A percentile compares a stretch with the other conserved stretches of the same genome.
phyloP scores from a whole-genome alignment of 2,113 vertebrate species.

The Bungarus multicinctus region DNA sequence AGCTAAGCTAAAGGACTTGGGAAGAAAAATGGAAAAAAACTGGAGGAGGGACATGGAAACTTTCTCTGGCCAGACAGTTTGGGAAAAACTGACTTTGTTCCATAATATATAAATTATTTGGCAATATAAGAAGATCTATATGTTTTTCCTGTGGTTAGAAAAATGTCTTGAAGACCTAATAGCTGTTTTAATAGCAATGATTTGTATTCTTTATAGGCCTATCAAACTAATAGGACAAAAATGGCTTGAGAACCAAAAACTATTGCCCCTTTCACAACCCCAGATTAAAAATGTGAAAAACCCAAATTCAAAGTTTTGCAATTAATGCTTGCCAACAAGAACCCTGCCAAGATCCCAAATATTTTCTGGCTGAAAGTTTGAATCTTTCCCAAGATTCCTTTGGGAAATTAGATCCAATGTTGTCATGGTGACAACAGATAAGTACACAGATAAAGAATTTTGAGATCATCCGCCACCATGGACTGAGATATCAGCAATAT shows the following conservation, averaged over 20 bases:
- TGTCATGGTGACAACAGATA: not conserved
- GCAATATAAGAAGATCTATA: not conserved
- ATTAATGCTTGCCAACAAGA: not conserved
- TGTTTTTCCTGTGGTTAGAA: not conserved
- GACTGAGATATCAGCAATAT: too few species aligned
- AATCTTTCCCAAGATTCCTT: not conserved
- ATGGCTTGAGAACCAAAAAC: not conserved
- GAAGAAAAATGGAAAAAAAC: not conserved
- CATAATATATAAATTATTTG: not conserved
- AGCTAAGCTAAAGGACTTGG: not conserved
- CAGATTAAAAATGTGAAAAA: not conserved
- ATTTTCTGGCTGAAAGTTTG: not conserved
- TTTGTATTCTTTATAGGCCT: not conserved
- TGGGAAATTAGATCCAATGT: not conserved
- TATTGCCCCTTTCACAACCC: not conserved
- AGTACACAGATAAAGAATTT: not conserved
- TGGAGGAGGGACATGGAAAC: not conserved
- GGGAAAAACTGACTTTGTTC: not conserved
- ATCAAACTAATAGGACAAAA: not conserved
- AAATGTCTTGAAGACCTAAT: not conserved
- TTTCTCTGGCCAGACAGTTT: not conserved
- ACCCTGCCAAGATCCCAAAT: not conserved
- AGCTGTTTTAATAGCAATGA: slow-evolving; percentile 1
- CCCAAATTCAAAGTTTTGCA: not conserved
- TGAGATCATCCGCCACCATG: not conserved